Conservation (phyloP, 2,888 invertebrate genomes). For the Zaprionus lineosus region DNA sequence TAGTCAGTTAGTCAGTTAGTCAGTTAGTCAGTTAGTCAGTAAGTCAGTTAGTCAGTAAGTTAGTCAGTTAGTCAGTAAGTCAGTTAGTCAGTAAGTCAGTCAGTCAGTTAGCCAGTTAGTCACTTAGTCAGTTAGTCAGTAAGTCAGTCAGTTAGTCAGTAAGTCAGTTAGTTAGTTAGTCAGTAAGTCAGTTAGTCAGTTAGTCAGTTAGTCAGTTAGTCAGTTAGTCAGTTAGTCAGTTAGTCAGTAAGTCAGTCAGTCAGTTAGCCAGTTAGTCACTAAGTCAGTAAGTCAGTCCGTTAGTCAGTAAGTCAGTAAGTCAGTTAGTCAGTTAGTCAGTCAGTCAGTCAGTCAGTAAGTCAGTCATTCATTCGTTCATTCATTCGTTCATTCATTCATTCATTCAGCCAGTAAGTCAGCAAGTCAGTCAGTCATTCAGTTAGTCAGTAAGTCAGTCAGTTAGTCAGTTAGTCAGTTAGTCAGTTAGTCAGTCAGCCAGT, state of each 20-base stretch:
- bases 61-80: no score
- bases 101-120: no score
- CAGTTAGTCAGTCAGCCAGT: slow-evolving; percentile 3
- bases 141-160: slow-evolving; percentile 16
- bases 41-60: no score
- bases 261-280: no score
- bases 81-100: slow-evolving; percentile 16
- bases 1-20: slow-evolving; percentile 6
- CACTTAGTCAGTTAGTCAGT: slow-evolving; percentile 4
- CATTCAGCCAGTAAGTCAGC: no score
- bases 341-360: no score
- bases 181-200: slow-evolving; percentile 4
- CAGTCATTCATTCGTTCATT: no score
- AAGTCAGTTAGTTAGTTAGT: no score
- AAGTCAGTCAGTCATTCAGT: not conserved
- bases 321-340: slow-evolving; percentile 8
- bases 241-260: slow-evolving; percentile 4
- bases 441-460: slow-evolving; percentile 16
- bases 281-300: slow-evolving; percentile 17
- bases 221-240: no score
- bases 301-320: slow-evolving; percentile 15
- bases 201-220: slow-evolving; percentile 16
- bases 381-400: slow-evolving; percentile 17
- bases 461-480: no score
- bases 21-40: slow-evolving; percentile 17